Percentiles rank a stretch among this genome's conserved stretches.
These are phyloP conservation scores for Ctenochaetus hawaiiensis DNA, from an alignment of 2,797 vertebrate species.

Conservation along the genomic window DNA sequence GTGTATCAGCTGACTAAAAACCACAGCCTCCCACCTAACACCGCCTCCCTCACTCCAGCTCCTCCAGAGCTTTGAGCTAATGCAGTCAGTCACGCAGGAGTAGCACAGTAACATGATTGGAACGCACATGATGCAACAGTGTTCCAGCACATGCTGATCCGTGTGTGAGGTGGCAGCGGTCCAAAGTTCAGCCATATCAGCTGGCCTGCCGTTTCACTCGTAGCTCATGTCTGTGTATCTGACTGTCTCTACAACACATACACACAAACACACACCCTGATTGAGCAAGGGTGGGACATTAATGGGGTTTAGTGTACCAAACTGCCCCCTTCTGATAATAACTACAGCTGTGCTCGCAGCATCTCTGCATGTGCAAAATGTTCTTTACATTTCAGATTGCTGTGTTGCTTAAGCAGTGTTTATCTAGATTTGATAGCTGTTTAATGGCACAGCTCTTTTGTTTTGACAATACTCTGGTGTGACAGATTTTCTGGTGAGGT, in stretches of 20 bases:
- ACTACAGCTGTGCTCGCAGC: conserved; percentile 32
- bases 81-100: conserved; percentile 72
- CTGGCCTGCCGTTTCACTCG: conserved; percentile 24
- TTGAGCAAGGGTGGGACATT: conserved; percentile 42
- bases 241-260: conserved; percentile 20
- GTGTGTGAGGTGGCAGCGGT: conserved; percentile 76
- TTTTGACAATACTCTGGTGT: conserved; percentile 32
- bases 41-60: conserved; percentile 37
- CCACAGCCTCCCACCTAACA: conserved; percentile 50
- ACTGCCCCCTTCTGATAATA: conserved; percentile 72
- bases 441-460: conserved; percentile 13
- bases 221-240: conserved; percentile 41
- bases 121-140: conserved; percentile 78
- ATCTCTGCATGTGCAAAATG: conserved; percentile 14
- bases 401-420: not conserved
- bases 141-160: conserved; percentile 83
- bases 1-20: conserved; percentile 74
- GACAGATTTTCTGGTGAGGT: conserved; percentile 28
- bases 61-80: conserved; percentile 58
- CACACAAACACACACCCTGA: conserved; percentile 8
- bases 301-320: conserved; percentile 35
- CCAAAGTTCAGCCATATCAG: conserved; percentile 75
- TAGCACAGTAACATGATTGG: conserved; percentile 62
- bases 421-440: not conserved
- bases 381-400: not conserved